These are phyloP conservation scores for Etheostoma cragini DNA, from an alignment of 2,113 vertebrate genomes.

Conservation along the genomic window DNA sequence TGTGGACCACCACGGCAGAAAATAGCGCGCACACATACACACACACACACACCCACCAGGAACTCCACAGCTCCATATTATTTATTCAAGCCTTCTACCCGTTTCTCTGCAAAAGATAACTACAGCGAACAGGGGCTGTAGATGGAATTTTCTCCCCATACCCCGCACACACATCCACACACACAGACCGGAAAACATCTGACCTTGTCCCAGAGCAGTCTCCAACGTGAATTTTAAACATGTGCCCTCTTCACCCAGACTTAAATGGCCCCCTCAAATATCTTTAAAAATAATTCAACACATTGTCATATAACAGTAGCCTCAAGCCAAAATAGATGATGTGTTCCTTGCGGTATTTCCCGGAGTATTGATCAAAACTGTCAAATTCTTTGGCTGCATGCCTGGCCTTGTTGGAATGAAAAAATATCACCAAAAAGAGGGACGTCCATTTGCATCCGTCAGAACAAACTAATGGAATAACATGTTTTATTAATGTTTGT, in stretches of 20 bases:
- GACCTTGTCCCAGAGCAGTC: slow-evolving; percentile 54
- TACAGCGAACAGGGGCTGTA: slow-evolving; percentile 16
- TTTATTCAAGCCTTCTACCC: slow-evolving; percentile 66
- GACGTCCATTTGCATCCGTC: slow-evolving; percentile 2
- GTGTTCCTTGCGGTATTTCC: slow-evolving; percentile 47
- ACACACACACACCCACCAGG: slow-evolving; percentile 34
- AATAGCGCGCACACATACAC: slow-evolving; percentile 30
- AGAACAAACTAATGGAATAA: slow-evolving; percentile 3
- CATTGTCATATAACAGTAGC: slow-evolving; percentile 38
- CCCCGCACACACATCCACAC: background rate
- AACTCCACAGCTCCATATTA: slow-evolving; percentile 54
- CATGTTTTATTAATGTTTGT: slow-evolving; percentile 1
- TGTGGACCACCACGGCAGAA: slow-evolving; percentile 36
- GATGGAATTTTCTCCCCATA: slow-evolving; percentile 52
- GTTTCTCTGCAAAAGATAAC: slow-evolving; percentile 51
- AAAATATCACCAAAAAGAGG: slow-evolving; percentile 6
- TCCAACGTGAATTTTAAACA: slow-evolving; percentile 63
- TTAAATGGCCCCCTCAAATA: slow-evolving; percentile 40
- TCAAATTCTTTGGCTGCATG: slow-evolving; percentile 38
- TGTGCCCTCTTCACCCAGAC: slow-evolving; percentile 11
- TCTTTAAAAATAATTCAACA: slow-evolving; percentile 57
- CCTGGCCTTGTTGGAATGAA: slow-evolving; percentile 17
- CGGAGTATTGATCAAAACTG: slow-evolving; percentile 57
- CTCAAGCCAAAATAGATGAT: slow-evolving; percentile 43
- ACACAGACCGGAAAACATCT: slow-evolving; percentile 44